Evolutionary conservation across 2,888 invertebrate species (phyloP).

Genomic region (Leptopilina syphax): DNA sequence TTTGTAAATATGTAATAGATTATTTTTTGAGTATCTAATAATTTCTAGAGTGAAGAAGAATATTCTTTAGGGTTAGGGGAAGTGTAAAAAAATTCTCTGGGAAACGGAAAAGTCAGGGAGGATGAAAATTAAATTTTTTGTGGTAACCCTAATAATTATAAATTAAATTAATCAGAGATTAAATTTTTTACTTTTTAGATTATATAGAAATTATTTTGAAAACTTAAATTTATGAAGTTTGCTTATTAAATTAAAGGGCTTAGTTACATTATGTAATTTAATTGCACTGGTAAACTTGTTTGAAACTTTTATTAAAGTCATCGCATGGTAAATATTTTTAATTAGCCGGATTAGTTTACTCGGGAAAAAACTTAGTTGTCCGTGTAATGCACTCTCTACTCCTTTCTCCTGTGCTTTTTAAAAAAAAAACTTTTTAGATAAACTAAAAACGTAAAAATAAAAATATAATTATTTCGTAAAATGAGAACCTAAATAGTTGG

Average conservation of each 20-base stretch:
- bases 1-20: too few species aligned
- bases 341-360: conserved; percentile 2
- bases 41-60: too few species aligned
- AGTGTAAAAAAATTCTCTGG: too few species aligned
- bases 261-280: background rate
- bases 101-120: too few species aligned
- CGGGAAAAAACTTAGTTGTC: background rate
- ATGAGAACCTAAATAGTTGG: background rate
- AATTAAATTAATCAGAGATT: too few species aligned
- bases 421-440: background rate
- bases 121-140: too few species aligned
- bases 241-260: background rate
- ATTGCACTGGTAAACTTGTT: background rate
- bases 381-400: background rate
- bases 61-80: too few species aligned
- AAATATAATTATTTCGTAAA: background rate
- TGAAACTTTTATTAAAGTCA: background rate
- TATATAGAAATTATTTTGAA: too few species aligned
- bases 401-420: background rate
- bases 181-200: too few species aligned
- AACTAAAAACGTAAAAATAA: background rate
- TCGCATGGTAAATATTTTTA: background rate
- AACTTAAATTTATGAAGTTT: background rate
- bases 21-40: too few species aligned
- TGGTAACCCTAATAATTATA: too few species aligned